These are phyloP conservation scores for Drosophila subpulchrella DNA, from an alignment of 1,140 invertebrate genomes.

Conservation along the genomic window DNA sequence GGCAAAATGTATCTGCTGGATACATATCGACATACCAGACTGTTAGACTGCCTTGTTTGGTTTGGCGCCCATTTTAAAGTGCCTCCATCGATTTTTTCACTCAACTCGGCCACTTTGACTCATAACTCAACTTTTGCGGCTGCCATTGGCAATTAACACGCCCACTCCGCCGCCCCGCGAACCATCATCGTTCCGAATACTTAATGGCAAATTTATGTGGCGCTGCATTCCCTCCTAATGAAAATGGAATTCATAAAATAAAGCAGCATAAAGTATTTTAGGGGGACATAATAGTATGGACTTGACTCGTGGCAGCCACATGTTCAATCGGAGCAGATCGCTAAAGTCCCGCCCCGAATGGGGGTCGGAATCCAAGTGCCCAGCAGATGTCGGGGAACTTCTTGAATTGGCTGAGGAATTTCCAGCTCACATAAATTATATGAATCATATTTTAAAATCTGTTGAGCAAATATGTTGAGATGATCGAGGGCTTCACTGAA, in stretches of 20 bases:
- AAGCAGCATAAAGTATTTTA: slow-evolving; percentile 44
- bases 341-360: slow-evolving; percentile 18
- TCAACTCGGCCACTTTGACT: not conserved
- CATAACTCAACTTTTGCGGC: slow-evolving; percentile 57
- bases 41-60: slow-evolving; percentile 12
- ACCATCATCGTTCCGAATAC: slow-evolving; percentile 36
- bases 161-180: slow-evolving; percentile 18
- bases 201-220: slow-evolving; percentile 67
- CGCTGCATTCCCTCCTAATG: slow-evolving; percentile 58
- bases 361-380: slow-evolving; percentile 1
- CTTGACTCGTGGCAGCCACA: slow-evolving; percentile 51
- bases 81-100: slow-evolving; percentile 43
- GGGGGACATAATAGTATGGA: not conserved
- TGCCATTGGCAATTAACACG: slow-evolving; percentile 51
- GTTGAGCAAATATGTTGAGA: slow-evolving; percentile 2
- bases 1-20: slow-evolving; percentile 38
- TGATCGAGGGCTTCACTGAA: slow-evolving; percentile 4
- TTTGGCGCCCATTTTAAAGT: slow-evolving; percentile 41
- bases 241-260: slow-evolving; percentile 61
- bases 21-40: slow-evolving; percentile 17
- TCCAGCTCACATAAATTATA: slow-evolving; percentile 30
- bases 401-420: slow-evolving; percentile 21
- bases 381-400: slow-evolving; percentile 18
- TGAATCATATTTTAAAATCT: slow-evolving; percentile 39
- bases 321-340: slow-evolving; percentile 20